Percentiles rank a stretch among this genome's conserved stretches.
Evolutionary conservation across 2,888 invertebrate genomes (phyloP).

Genomic region (Dolichomitus sp.): DNA sequence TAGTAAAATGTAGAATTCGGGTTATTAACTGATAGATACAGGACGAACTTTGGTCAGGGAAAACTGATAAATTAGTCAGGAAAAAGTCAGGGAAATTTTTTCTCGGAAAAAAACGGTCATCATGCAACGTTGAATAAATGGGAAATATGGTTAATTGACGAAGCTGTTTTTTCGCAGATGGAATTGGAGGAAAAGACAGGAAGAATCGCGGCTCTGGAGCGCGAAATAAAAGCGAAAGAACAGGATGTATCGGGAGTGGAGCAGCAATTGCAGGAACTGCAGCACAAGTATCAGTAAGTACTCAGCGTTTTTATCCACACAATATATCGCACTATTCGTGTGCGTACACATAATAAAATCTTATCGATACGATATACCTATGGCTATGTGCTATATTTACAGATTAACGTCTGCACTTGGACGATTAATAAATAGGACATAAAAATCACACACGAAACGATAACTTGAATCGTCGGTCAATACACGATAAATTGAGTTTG

Average conservation of each 20-base stretch:
- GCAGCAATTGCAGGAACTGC: conserved; percentile 80
- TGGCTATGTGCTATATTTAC: conserved; percentile 43
- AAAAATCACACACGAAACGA: conserved; percentile 13
- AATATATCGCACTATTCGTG: not conserved
- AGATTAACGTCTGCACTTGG: conserved; percentile 20
- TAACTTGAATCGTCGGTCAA: not conserved
- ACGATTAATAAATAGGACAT: conserved; percentile 55
- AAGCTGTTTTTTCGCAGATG: conserved; percentile 86
- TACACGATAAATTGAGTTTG: conserved; percentile 30
- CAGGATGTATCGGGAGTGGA: conserved; percentile 76
- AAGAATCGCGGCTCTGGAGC: conserved; percentile 89
- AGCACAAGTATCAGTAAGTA: conserved; percentile 84
- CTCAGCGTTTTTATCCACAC: conserved; percentile 46
- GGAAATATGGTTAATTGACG: not conserved
- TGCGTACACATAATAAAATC: conserved; percentile 10
- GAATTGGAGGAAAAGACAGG: conserved; percentile 92
- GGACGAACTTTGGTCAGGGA: too few species aligned
- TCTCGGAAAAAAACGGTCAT: too few species aligned
- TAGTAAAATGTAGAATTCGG: too few species aligned
- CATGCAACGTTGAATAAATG: too few species aligned
- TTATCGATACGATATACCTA: conserved; percentile 57
- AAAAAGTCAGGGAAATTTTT: too few species aligned
- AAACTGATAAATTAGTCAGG: too few species aligned
- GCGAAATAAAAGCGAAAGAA: conserved; percentile 89
- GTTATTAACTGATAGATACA: too few species aligned